phyloP scores from a whole-genome alignment of 2,797 vertebrate genomes.

The Danio aesculapii region DNA sequence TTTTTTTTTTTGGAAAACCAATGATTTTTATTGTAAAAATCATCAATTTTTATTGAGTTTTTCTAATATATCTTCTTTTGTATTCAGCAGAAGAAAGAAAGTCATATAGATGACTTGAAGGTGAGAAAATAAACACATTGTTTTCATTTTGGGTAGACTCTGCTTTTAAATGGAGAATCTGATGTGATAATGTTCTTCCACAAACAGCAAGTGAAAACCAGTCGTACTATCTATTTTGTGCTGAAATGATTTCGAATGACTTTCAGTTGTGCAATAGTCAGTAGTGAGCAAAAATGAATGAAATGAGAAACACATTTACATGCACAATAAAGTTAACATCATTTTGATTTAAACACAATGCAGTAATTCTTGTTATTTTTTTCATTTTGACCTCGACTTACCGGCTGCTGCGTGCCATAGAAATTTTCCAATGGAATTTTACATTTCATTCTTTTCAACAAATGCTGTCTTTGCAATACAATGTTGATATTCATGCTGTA shows the following conservation, averaged over 20 bases:
- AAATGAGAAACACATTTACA: not conserved
- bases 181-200: conserved; percentile 14
- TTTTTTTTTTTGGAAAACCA: not conserved
- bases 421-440: too few species aligned
- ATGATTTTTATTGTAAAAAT: not conserved
- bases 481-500: too few species aligned
- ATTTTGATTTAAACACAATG: too few species aligned
- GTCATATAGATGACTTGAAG: not conserved
- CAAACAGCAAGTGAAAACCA: conserved; percentile 3
- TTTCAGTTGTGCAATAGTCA: conserved; percentile 3
- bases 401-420: too few species aligned
- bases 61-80: not conserved
- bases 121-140: not conserved
- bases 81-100: not conserved
- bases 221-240: not conserved
- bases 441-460: too few species aligned
- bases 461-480: too few species aligned
- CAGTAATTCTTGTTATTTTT: too few species aligned
- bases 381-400: too few species aligned
- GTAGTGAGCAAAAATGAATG: not conserved
- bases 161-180: conserved; percentile 14
- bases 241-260: not conserved
- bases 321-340: not conserved
- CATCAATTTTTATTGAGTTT: too few species aligned
- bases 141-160: not conserved